Conservation (phyloP, 2,888 invertebrate species). For the Hirtodrosophila histrioides region DNA sequence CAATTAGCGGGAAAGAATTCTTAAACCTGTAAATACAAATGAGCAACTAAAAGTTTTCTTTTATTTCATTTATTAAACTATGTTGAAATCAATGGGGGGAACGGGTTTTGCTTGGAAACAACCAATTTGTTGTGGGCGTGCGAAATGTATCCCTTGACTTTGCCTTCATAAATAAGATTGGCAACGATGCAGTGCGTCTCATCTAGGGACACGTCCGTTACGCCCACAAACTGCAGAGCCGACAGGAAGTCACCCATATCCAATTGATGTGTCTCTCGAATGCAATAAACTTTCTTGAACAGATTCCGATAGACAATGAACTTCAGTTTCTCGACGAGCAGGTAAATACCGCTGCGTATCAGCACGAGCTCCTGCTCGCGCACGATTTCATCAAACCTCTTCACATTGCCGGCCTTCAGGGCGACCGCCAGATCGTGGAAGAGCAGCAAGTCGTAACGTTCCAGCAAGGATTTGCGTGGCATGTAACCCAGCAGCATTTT, state of each 20-base stretch:
- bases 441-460: conserved; percentile 95
- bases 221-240: conserved; percentile 92
- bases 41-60: background rate
- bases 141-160: conserved; percentile 99
- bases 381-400: conserved; percentile 92
- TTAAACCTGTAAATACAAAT: background rate
- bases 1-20: background rate
- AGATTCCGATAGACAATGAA: conserved; percentile 97
- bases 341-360: conserved; percentile 97
- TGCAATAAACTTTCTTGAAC: conserved; percentile 94
- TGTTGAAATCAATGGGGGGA: conserved; percentile 91
- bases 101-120: conserved; percentile 98
- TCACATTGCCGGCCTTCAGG: conserved; percentile 95
- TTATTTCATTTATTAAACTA: conserved; percentile 70
- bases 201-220: conserved; percentile 94
- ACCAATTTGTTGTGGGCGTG: conserved; percentile 98
- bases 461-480: conserved; percentile 92
- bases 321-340: conserved; percentile 98
- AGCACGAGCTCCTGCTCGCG: conserved; percentile 95
- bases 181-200: conserved; percentile 98
- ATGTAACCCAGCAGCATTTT: conserved; percentile 98
- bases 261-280: conserved; percentile 93
- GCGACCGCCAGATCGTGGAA: conserved; percentile 95
- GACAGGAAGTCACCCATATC: conserved; percentile 93
- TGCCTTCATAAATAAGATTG: conserved; percentile 97